phyloP scores from a whole-genome alignment of 1,140 invertebrate species.

The Drosophila pseudoobscura region DNA sequence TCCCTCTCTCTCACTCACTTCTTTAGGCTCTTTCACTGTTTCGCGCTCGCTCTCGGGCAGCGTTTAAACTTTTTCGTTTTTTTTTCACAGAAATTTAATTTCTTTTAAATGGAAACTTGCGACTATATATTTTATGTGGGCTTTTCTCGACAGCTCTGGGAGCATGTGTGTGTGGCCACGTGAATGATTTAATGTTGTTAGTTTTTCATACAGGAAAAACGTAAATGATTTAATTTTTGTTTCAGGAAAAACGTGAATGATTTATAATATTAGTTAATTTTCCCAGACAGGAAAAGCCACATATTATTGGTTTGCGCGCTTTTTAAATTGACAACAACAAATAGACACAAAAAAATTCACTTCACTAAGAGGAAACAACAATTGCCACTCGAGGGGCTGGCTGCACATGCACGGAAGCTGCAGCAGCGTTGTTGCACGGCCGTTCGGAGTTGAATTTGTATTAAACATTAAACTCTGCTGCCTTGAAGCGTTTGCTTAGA shows the following conservation, averaged over 20 bases:
- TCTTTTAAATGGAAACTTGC: conserved; percentile 65
- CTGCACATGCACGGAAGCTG: conserved; percentile 50
- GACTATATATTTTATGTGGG: conserved; percentile 38
- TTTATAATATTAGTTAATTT: too few relatives aligned
- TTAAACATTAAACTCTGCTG: conserved; percentile 53
- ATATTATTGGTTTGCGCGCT: not conserved
- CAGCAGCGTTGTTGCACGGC: conserved; percentile 62
- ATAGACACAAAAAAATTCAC: conserved; percentile 1
- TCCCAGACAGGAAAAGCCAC: too few relatives aligned
- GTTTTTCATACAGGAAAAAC: conserved; percentile 11
- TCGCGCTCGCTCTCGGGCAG: conserved; percentile 31
- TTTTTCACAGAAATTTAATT: conserved; percentile 69
- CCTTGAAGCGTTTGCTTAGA: conserved; percentile 45
- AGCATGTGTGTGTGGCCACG: conserved; percentile 51
- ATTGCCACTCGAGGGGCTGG: conserved; percentile 5
- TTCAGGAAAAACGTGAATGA: conserved; percentile 11
- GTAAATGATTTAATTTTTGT: not conserved
- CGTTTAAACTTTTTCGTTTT: conserved; percentile 60
- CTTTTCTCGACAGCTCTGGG: conserved; percentile 9
- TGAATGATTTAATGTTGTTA: conserved; percentile 32
- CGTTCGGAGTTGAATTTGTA: conserved; percentile 50
- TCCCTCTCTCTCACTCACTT: conserved; percentile 42
- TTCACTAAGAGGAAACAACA: too few relatives aligned
- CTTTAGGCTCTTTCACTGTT: conserved; percentile 31
- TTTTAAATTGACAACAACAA: conserved; percentile 40